Conservation (phyloP, 2,888 invertebrate genomes). For the Rutpela maculata region DNA sequence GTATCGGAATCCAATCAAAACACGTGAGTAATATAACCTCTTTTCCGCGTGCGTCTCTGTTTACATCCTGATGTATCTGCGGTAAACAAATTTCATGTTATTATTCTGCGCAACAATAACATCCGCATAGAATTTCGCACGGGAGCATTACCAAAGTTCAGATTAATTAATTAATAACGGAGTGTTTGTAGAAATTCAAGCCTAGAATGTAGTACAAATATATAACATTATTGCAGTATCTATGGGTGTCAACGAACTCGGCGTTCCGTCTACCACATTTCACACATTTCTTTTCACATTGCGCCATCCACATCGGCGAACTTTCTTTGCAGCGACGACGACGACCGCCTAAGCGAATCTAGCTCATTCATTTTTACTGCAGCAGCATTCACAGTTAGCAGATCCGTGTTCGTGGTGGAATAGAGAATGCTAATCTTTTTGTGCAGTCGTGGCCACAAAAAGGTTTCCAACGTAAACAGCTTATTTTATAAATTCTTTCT, state of each 20-base stretch:
- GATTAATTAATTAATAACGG: slow-evolving; percentile 35
- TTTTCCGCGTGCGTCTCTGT: not conserved
- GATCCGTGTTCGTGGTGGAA: slow-evolving; percentile 46
- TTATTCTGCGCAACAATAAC: not conserved
- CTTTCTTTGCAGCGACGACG: slow-evolving; percentile 55
- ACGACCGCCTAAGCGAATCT: slow-evolving; percentile 47
- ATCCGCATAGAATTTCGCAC: slow-evolving; percentile 30
- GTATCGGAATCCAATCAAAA: not conserved
- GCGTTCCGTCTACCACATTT: slow-evolving; percentile 74
- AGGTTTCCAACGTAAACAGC: too few relatives aligned
- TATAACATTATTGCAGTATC: slow-evolving; percentile 60
- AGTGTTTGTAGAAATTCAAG: slow-evolving; percentile 44
- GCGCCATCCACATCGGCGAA: slow-evolving; percentile 69
- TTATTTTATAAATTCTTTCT: too few relatives aligned
- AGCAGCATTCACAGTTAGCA: slow-evolving; percentile 41
- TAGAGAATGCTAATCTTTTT: not conserved
- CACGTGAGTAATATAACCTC: not conserved
- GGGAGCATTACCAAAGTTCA: slow-evolving; percentile 17
- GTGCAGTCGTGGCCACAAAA: too few relatives aligned
- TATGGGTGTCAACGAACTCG: slow-evolving; percentile 69
- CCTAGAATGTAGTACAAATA: slow-evolving; percentile 62
- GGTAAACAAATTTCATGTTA: not conserved
- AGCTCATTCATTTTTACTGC: slow-evolving; percentile 51
- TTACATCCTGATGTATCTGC: not conserved
- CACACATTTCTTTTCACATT: slow-evolving; percentile 76